Base-by-base conservation (phyloP, 2,888 invertebrate species). In the Vannuccia rotundouncinata region DNA sequence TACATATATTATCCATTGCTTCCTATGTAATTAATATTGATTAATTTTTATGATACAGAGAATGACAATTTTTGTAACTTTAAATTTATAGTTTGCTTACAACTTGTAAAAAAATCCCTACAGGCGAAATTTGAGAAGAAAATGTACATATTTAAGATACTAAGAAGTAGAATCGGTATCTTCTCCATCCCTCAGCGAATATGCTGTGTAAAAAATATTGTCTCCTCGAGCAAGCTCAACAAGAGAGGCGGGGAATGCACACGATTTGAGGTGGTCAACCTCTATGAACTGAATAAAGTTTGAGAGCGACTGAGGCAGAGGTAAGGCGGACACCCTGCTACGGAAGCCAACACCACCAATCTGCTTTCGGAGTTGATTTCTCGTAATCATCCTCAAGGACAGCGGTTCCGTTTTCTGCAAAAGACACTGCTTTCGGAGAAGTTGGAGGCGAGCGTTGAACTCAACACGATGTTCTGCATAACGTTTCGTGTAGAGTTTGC, bases 401-500 rank as follows among this genome's bases (percentile, higher is more conserved):
- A 79, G 29, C 1, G 79, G 79, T 79, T 79, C 29, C 0, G 77
- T n/a, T 30, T 79, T 79, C 74, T 10, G 74, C 2, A 25, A 22
- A n/a, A 28, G 28, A 74, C 78, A 77, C 27, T 27, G 59, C 1
- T 27, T 1, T 5, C 28, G 28, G n/a, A 79, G 27, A 1, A 29
- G 22, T n/a, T 13, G 75, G 1, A 79, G 79, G 1, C 79, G 28
- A 2, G 77, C 25, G 28, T 13, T 79, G 79, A 79, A 79, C 13
- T 77, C 25, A 1, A 2, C 1, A 1, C 79, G 79, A 1, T 79
- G n/a, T 1, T 79, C 79, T 27, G 2, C 22, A 13, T 79, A 79
- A 17, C 79, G 79, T 78, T 79, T 79, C 1, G 30, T 30, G 79
- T 79, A 79, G 0, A 79, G 79, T 28, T 78, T 79, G 77, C 79